Evolutionary conservation across 1,140 invertebrate genomes (phyloP), one percentile per base, ranked within the genome.

Genomic region (Fopius arisanus): DNA sequence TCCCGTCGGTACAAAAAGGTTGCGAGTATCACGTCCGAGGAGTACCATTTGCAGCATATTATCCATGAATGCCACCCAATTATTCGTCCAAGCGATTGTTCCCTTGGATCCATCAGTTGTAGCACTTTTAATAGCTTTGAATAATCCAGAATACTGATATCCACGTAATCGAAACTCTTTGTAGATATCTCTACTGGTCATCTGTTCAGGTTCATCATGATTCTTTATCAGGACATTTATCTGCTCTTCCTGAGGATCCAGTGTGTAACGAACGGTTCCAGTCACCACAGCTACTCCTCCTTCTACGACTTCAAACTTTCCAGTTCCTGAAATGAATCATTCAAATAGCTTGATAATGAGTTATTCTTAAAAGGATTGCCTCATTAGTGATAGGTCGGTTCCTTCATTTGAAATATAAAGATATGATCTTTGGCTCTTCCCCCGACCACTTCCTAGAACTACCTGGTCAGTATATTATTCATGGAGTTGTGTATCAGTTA

Each of bases 31-130:
- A n/a, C 90, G 86, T 26, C 91, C 90, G 0, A 98, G 80, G 59
- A 98, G 92, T 76, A 93, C 91, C 75, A 97, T 91, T 84, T 98
- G 97, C n/a, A 98, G 85, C 92, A 98, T 94, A 16, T 94, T 96
- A 84, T 98, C 97, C 90, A 98, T 92, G 84, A 97, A 98, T 0
- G 96, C 91, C 0, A 97, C 92, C 96, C 96, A 98, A 83, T 97
- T 97, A 78, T 93, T 92, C 12, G 87, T 86, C 95, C 95, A 96
- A 33, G 78, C 75, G 0, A 93, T 84, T 23, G 82, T 83, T 21
- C 92, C 93, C n/a, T 78, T 81, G 0, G 74, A 78, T 23, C 87
- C 89, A 73, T 88, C 87, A 3, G 86, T 85, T 1, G 85, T 91
- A 82, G 80, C 84, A 79, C 89, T 87, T 12, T 89, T 83, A 9